Evolutionary conservation across 2,113 vertebrate species (phyloP).

Genomic region (Chloropsis hardwickii): DNA sequence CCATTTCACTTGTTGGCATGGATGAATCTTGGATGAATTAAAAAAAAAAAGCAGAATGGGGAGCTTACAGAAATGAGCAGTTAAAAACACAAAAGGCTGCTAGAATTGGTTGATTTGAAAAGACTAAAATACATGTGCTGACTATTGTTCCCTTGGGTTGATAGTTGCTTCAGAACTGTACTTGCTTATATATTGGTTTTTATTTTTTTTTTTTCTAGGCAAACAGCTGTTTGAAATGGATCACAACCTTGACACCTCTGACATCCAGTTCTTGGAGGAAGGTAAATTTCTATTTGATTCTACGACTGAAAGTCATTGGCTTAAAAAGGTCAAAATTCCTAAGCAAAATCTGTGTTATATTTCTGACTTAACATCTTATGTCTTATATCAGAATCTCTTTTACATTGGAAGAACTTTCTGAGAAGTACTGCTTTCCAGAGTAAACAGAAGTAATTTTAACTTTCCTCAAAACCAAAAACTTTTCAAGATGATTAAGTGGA

Average conservation of each 20-base stretch:
- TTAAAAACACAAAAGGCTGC: background rate
- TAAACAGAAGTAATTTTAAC: background rate
- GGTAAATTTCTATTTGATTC: conserved; percentile 71
- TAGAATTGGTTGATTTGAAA: background rate
- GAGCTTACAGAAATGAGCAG: background rate
- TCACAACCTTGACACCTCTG: conserved; percentile 97
- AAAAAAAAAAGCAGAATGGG: background rate
- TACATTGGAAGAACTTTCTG: background rate
- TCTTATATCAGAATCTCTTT: background rate
- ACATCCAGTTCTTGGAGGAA: conserved; percentile 97
- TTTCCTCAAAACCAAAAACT: background rate
- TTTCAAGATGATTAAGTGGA: background rate
- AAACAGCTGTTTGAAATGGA: conserved; percentile 97
- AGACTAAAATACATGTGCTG: background rate
- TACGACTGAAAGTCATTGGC: background rate
- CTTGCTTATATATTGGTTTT: background rate
- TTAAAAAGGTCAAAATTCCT: background rate
- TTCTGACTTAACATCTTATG: background rate
- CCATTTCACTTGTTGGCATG: background rate
- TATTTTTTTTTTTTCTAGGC: conserved; percentile 73
- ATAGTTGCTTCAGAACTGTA: background rate
- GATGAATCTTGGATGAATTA: background rate
- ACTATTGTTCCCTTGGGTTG: background rate
- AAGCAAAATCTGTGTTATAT: background rate
- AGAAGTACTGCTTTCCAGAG: background rate